Evolutionary conservation across 2,888 invertebrate genomes (phyloP).

Genomic region (Julus scandinavius): DNA sequence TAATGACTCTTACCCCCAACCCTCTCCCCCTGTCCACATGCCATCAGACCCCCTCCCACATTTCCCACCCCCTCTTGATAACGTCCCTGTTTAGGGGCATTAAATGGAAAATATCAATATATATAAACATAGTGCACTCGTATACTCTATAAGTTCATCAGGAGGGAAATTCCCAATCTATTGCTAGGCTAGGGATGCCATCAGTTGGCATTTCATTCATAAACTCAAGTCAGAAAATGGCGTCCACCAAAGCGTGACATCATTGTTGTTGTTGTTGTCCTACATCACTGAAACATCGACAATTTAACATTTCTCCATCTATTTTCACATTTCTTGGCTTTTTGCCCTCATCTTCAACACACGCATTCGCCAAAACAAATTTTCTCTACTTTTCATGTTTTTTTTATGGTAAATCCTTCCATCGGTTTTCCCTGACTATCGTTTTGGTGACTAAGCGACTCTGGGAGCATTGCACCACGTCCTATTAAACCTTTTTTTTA

Average conservation of each 20-base stretch:
- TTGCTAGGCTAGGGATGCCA: no score
- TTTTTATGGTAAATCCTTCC: neutral
- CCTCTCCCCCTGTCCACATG: no score
- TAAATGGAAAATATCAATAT: no score
- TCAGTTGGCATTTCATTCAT: conserved; percentile 42
- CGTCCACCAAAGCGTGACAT: neutral
- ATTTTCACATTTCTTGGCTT: conserved; percentile 21
- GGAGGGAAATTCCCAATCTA: no score
- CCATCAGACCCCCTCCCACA: no score
- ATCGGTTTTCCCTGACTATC: neutral
- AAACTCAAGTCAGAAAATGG: neutral
- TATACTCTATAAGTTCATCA: no score
- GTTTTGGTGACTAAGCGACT: neutral
- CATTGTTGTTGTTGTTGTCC: conserved; percentile 29
- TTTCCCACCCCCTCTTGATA: no score
- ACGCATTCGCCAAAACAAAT: conserved; percentile 13
- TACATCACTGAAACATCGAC: neutral
- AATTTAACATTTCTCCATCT: conserved; percentile 23
- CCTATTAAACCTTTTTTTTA: neutral
- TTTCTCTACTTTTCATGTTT: neutral
- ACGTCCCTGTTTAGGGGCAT: no score
- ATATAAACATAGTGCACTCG: no score
- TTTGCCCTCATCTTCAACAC: neutral
- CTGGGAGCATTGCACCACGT: neutral
- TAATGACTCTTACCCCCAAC: no score